Evolutionary conservation across 2,888 invertebrate species (phyloP).

Genomic region (Plebejus argus): DNA sequence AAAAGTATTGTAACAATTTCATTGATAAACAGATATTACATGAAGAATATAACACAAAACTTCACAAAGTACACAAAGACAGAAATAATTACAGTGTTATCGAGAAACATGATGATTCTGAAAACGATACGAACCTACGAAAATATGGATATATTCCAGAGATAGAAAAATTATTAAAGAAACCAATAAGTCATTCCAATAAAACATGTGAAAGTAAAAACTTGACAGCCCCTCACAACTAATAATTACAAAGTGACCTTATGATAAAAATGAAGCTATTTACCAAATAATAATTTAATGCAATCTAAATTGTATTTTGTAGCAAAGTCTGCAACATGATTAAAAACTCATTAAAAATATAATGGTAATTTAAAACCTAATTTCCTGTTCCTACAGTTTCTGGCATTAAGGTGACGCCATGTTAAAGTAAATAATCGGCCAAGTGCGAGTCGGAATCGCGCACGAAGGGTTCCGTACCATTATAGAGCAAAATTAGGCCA

Average conservation of each 20-base stretch:
- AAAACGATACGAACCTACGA: not conserved
- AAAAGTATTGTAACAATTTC: slow-evolving; percentile 31
- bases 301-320: no score
- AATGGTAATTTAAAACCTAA: no score
- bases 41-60: not conserved
- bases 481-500: no score
- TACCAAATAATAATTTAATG: no score
- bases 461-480: no score
- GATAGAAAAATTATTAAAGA: not conserved
- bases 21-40: slow-evolving; percentile 23
- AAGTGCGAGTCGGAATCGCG: no score
- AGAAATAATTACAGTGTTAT: not conserved
- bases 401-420: no score
- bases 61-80: not conserved
- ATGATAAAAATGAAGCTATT: not conserved
- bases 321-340: no score
- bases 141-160: not conserved
- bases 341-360: no score
- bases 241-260: not conserved
- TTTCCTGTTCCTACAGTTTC: no score
- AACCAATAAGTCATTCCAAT: not conserved
- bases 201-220: not conserved
- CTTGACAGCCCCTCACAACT: not conserved
- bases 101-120: not conserved
- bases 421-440: no score